Percentiles rank a stretch among this genome's conserved stretches.
Conservation (phyloP, 2,113 vertebrate genomes). For the Elachura formosa region DNA sequence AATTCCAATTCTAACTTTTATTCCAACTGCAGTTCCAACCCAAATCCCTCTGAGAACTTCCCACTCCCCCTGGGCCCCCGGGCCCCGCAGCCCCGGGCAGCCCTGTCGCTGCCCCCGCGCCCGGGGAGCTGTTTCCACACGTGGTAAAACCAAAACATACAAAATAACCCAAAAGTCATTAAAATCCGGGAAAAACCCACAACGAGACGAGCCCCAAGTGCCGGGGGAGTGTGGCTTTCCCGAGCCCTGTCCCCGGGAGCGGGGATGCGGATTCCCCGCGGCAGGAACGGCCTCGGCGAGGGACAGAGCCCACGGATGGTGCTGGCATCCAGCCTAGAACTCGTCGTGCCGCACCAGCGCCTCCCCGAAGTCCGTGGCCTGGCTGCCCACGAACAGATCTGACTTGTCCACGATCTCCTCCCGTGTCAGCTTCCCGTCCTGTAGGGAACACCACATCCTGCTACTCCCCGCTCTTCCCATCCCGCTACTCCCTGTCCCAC, state of each 20-base stretch:
- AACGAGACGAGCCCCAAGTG: neutral
- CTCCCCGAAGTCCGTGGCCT: conserved; percentile 91
- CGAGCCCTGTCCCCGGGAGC: neutral
- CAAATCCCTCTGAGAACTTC: neutral
- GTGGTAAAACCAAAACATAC: conserved; percentile 9
- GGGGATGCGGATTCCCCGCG: neutral
- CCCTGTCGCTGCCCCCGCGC: neutral
- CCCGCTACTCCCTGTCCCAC: too few species aligned
- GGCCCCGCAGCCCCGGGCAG: neutral
- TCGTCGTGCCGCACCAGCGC: conserved; percentile 85
- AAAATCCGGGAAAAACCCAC: neutral
- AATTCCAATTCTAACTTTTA: neutral
- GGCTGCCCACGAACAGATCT: conserved; percentile 91
- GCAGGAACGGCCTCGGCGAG: neutral
- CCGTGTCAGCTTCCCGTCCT: conserved; percentile 88
- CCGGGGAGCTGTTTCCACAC: neutral
- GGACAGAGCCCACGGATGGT: neutral
- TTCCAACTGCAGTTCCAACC: neutral
- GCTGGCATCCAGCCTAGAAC: too few species aligned
- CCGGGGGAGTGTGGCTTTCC: neutral
- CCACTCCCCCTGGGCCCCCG: neutral
- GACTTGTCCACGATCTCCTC: conserved; percentile 88
- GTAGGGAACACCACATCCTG: neutral
- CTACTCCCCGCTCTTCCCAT: neutral
- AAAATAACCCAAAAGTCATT: conserved; percentile 9